Conservation (phyloP, 2,888 invertebrate species). For the Euproctis similis region DNA sequence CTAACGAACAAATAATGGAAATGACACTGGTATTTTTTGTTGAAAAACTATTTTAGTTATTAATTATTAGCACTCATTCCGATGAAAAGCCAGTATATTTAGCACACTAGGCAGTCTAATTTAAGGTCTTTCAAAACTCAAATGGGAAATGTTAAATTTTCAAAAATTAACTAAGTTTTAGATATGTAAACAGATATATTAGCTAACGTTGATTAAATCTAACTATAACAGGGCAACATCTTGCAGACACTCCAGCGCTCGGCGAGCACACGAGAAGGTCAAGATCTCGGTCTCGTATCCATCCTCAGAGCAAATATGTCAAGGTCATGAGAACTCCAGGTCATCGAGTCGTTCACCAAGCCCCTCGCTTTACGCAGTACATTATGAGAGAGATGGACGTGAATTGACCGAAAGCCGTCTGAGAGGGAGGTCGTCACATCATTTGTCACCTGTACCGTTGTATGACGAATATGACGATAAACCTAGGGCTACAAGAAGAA, state of each 20-base stretch:
- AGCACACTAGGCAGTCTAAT: too few relatives aligned
- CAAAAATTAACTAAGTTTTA: too few relatives aligned
- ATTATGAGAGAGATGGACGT: conserved; percentile 80
- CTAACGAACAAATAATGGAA: too few relatives aligned
- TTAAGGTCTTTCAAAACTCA: too few relatives aligned
- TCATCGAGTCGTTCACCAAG: conserved; percentile 58
- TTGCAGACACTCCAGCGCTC: conserved; percentile 77
- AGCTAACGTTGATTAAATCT: conserved; percentile 3
- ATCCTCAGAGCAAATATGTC: conserved; percentile 82
- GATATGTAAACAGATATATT: background rate
- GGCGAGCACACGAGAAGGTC: conserved; percentile 83
- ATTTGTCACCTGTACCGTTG: conserved; percentile 62
- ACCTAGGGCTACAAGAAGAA: conserved; percentile 77
- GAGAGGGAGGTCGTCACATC: conserved; percentile 68
- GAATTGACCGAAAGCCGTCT: conserved; percentile 78
- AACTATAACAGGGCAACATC: conserved; percentile 8
- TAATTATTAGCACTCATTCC: too few relatives aligned
- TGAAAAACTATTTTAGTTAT: too few relatives aligned
- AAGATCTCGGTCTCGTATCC: conserved; percentile 92
- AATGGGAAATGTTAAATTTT: too few relatives aligned
- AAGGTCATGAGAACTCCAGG: conserved; percentile 54
- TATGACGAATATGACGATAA: conserved; percentile 68
- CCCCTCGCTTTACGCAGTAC: conserved; percentile 78
- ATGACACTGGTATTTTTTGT: too few relatives aligned
- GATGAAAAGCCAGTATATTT: too few relatives aligned